phyloP scores from a whole-genome alignment of 2,113 vertebrate species.

The Peromyscus maniculatus region DNA sequence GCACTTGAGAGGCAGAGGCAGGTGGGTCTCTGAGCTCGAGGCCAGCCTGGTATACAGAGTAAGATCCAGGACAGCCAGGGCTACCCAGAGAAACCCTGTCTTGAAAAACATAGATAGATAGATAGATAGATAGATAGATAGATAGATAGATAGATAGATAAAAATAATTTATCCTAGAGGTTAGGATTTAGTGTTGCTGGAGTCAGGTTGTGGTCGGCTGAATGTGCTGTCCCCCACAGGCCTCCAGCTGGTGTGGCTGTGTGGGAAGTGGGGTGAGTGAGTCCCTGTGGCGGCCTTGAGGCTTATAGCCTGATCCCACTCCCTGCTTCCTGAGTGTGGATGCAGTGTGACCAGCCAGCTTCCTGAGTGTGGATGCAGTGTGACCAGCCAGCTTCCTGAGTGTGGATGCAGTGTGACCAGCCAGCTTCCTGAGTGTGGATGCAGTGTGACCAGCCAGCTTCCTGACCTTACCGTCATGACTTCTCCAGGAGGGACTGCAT shows the following conservation, averaged over 20 bases:
- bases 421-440: neutral
- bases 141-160: too few relatives aligned
- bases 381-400: neutral
- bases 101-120: neutral
- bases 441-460: neutral
- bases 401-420: neutral
- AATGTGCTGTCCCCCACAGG: neutral
- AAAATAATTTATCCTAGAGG: neutral
- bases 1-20: neutral
- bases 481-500: neutral
- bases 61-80: neutral
- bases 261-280: neutral
- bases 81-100: neutral
- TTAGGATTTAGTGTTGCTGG: neutral
- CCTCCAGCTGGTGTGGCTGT: too few relatives aligned
- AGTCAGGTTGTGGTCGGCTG: neutral
- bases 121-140: neutral
- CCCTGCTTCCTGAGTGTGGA: neutral
- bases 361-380: neutral
- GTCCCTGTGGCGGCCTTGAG: neutral
- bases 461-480: neutral
- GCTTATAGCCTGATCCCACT: neutral
- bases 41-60: neutral
- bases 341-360: neutral
- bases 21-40: neutral